Evolutionary conservation across 1,140 invertebrate genomes (phyloP), one percentile per base, ranked within the genome.

Genomic region (Lethrus apterus): DNA sequence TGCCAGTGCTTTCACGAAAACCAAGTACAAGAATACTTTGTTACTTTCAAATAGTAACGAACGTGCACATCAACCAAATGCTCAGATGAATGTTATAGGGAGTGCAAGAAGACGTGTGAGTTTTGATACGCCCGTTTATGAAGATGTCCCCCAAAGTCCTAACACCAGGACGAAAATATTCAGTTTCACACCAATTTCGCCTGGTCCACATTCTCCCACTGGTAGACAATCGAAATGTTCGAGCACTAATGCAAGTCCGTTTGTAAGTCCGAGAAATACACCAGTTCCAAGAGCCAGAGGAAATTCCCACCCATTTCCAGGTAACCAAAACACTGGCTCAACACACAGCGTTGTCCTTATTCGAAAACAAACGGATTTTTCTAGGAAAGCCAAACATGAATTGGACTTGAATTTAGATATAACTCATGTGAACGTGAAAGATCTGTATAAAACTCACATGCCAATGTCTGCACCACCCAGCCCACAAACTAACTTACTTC

Each of bases 251-350:
- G 78, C 78, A n/a, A 87, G 83, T 63, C 86, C 86, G 2, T 91
- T 91, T 63, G 85, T 89, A 1, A 89, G 86, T 55, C 88, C 87
- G 0, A 71, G 85, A 60, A 63, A 52, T 50, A 57, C 46, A 51
- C 34, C 26, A 45, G 35, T 31, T 44, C 56, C 44, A 49, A 59
- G 30, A 56, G 42, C 48, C 38, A 41, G 48, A 15, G 47, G 51
- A 11, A 52, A 38, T 43, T 44, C 50, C 21, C 51, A 52, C 11
- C 45, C 40, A 2, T 42, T 26, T 42, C 24, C 15, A 7, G 4
- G 24, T 26, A 42, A 38, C 18, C n/a, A n/a, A n/a, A n/a, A n/a
- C n/a, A n/a, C n/a, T n/a, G n/a, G n/a, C n/a, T n/a, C n/a, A n/a
- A n/a, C n/a, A n/a, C n/a, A n/a, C n/a, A 38, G 18, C 23, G 3